Percentiles rank a stretch among this genome's conserved stretches.
Evolutionary conservation across 2,113 vertebrate genomes (phyloP).

Genomic region (Crotalus horridus): DNA sequence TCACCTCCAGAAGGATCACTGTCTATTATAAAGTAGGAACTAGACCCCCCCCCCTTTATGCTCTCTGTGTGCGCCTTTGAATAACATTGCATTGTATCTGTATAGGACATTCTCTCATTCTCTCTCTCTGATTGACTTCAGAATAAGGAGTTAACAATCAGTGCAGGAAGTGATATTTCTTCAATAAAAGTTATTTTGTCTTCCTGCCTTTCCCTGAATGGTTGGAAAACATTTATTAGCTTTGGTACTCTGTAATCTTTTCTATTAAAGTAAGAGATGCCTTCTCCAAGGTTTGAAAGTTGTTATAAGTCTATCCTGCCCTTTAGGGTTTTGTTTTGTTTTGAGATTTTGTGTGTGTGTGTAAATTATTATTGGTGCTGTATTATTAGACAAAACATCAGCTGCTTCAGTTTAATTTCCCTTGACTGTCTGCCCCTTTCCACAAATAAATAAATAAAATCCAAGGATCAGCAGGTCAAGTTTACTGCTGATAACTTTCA

Average conservation of each 20-base stretch:
- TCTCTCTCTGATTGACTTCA: not conserved
- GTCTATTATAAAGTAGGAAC: not conserved
- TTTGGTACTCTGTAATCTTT: constrained; percentile 7
- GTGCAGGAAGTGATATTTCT: not conserved
- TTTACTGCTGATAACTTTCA: constrained; percentile 1
- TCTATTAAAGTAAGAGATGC: not conserved
- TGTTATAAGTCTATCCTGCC: not conserved
- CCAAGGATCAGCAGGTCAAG: constrained; percentile 7
- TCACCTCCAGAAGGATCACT: not conserved
- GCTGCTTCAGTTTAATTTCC: constrained; percentile 30
- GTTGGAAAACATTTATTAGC: not conserved
- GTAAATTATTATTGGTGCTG: constrained; percentile 11
- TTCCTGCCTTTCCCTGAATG: not conserved
- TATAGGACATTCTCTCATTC: not conserved
- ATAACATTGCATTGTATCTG: not conserved
- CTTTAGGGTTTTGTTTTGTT: not conserved
- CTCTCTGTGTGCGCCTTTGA: not conserved
- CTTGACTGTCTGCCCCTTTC: constrained; percentile 12
- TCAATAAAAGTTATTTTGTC: not conserved
- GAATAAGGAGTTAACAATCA: not conserved
- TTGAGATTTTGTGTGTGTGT: not conserved
- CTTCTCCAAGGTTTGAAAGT: not conserved
- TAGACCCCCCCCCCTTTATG: not conserved
- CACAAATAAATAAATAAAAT: constrained; percentile 24
- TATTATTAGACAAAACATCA: constrained; percentile 43